Evolutionary conservation across 2,797 vertebrate genomes (phyloP), one percentile per base, ranked within the genome.

Genomic region (Gadopsis bispinosus): DNA sequence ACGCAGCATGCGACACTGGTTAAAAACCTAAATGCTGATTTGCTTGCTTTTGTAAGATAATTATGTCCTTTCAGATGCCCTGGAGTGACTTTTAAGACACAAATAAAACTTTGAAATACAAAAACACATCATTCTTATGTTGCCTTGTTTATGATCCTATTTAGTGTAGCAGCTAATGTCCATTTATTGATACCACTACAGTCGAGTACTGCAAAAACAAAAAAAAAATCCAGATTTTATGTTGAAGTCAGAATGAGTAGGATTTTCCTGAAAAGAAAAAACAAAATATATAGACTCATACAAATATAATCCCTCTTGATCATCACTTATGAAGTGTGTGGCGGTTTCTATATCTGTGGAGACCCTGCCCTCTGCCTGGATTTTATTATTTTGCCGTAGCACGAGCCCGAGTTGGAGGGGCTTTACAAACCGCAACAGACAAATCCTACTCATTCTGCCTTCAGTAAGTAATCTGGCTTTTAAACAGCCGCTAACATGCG

Each of bases 11-110:
- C 39, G 35, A 45, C 26, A 14, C 13, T 56, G 55, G 35, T 66
- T 79, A 39, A 37, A 37, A 69, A 56, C 68, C 64, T 58, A 12
- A 78, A 54, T 35, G 53, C 59, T n/a, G 48, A 50, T 69, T 73
- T 63, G 55, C 48, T 26, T 26, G 26, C 26, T 26, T 26, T 26
- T 26, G 26, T 26, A 26, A 26, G 26, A 26, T 26, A 31, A 65
- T 51, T 37, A 8, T n/a, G 33, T 53, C 6, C 53, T 48, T 54
- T 54, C 29, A 50, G 19, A 43, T 56, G 29, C 9, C 16, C 54
- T 61, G 20, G 5, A 11, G 19, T 64, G 39, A 77, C 51, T 22
- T 66, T 71, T 68, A 41, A 60, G 16, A 51, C 35, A 3, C 55
- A 19, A 64, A 41, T 31, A 16, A 61, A 64, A 79, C 13, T n/a